Evolutionary conservation across 2,797 vertebrate species (phyloP).

Genomic region (Mallotus villosus): DNA sequence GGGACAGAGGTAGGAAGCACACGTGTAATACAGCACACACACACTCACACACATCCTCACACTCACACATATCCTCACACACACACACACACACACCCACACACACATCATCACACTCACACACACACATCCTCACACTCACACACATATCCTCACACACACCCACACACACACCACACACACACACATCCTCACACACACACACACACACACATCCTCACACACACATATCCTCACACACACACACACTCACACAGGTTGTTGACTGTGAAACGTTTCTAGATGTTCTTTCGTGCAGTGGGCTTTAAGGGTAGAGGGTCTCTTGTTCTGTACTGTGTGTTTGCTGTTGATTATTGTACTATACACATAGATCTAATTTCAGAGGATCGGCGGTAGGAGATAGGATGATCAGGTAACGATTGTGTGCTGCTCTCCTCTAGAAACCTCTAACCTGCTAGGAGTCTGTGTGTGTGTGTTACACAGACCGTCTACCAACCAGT

Average conservation of each 20-base stretch:
- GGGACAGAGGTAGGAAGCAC: slow-evolving; percentile 85
- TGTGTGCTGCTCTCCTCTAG: slow-evolving; percentile 45
- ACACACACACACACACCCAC: neutral
- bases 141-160: neutral
- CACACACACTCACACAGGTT: neutral
- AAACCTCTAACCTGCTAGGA: slow-evolving; percentile 55
- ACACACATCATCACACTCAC: neutral
- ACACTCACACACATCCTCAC: neutral
- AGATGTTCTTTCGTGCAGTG: neutral
- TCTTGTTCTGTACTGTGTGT: slow-evolving; percentile 70
- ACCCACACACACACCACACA: neutral
- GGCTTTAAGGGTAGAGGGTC: slow-evolving; percentile 17
- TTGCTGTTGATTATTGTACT: slow-evolving; percentile 64
- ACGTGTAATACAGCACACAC: neutral
- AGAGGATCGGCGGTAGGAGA: slow-evolving; percentile 97
- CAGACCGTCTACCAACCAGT: slow-evolving; percentile 17
- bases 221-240: neutral
- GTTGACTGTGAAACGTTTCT: neutral
- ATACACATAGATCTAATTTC: slow-evolving; percentile 89
- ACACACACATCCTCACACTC: neutral
- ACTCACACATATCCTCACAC: neutral
- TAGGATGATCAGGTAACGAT: slow-evolving; percentile 98
- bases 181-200: neutral
- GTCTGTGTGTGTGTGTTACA: slow-evolving; percentile 41
- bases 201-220: neutral